Conservation (phyloP, 1,140 invertebrate genomes). For the Chionoecetes opilio region DNA sequence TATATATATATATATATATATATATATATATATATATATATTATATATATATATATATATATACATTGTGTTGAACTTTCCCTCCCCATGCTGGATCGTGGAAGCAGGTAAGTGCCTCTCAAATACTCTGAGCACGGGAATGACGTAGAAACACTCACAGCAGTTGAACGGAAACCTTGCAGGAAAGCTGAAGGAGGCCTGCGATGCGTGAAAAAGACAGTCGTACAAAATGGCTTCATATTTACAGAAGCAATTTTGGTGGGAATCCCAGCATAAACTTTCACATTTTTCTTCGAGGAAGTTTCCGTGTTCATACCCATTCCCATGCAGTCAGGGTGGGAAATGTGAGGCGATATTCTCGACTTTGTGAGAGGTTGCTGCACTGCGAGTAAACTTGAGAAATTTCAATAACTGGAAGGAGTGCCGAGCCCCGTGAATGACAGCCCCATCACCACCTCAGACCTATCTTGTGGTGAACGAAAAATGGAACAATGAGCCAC, state of each 20-base stretch:
- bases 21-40: too few relatives aligned
- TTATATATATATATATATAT: too few relatives aligned
- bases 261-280: conserved; percentile 28
- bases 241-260: conserved; percentile 20
- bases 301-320: conserved; percentile 27
- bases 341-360: conserved; percentile 1
- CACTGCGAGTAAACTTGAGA: conserved; percentile 28
- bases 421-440: not conserved
- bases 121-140: not conserved
- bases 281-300: not conserved
- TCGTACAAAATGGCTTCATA: conserved; percentile 21
- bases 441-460: conserved; percentile 12
- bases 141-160: not conserved
- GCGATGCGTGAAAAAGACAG: conserved; percentile 6
- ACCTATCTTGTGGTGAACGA: not conserved
- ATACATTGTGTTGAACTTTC: not conserved
- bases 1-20: too few relatives aligned
- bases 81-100: not conserved
- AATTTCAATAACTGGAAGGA: not conserved
- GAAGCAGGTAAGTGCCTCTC: not conserved
- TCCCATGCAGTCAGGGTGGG: not conserved
- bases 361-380: conserved; percentile 3
- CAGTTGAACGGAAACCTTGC: not conserved
- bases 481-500: not conserved
- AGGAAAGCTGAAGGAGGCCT: not conserved